A percentile compares a stretch with the other conserved stretches of the same genome.
Evolutionary conservation across 1,140 invertebrate species (phyloP).

Genomic region (Bombus breviceps): DNA sequence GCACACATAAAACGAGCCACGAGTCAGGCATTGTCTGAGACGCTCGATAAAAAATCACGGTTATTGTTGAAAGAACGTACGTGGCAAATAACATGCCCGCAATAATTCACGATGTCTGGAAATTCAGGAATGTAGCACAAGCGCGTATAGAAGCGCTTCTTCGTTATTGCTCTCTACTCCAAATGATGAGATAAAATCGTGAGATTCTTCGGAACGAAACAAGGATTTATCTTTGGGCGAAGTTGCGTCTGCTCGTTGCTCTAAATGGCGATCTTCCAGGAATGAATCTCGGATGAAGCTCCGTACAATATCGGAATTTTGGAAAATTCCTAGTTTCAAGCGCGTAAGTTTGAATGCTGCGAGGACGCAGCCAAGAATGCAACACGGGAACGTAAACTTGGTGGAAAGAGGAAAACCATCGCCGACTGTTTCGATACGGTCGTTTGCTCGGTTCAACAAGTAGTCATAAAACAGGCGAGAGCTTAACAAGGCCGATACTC

Average conservation of each 20-base stretch:
- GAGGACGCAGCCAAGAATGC: neutral
- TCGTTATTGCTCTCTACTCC: neutral
- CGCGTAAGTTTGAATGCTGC: neutral
- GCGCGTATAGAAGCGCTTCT: neutral
- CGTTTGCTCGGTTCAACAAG: conserved; percentile 34
- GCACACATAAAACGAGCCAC: no score
- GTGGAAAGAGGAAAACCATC: neutral
- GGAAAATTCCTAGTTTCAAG: neutral
- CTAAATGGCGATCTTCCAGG: neutral
- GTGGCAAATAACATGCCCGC: neutral
- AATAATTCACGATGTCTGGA: neutral
- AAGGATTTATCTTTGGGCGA: neutral
- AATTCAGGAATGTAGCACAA: neutral
- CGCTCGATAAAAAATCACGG: neutral
- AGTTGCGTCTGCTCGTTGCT: neutral
- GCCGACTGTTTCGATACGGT: neutral
- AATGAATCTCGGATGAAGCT: neutral
- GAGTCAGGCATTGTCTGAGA: neutral
- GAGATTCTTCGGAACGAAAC: neutral
- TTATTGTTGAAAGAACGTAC: neutral
- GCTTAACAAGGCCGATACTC: neutral
- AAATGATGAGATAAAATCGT: neutral
- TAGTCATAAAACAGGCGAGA: conserved; percentile 19
- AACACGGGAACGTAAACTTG: neutral
- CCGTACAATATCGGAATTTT: neutral